These are phyloP conservation scores for Synchiropus splendidus DNA, from an alignment of 2,113 vertebrate species.

Conservation along the genomic window DNA sequence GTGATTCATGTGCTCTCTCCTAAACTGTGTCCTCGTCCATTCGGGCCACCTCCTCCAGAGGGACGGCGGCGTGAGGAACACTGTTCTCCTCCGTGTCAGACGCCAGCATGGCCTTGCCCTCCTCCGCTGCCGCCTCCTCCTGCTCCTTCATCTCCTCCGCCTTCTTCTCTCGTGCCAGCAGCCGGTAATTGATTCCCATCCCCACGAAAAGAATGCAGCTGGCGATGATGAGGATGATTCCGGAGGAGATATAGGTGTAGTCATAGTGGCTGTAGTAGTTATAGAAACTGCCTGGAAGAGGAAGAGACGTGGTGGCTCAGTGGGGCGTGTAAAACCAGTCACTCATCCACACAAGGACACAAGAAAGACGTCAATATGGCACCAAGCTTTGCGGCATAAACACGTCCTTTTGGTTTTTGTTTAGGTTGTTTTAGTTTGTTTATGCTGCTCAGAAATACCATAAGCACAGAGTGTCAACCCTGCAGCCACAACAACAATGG, in stretches of 20 bases:
- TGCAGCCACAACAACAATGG: too few species aligned
- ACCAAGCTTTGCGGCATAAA: too few species aligned
- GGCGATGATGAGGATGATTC: conserved; percentile 73
- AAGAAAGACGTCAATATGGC: too few species aligned
- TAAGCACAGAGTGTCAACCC: too few species aligned
- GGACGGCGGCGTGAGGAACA: conserved; percentile 26
- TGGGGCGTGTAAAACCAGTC: too few species aligned
- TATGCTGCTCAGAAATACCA: too few species aligned
- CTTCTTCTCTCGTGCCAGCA: conserved; percentile 74
- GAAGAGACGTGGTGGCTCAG: too few species aligned
- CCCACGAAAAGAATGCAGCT: conserved; percentile 83
- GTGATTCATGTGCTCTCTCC: conserved; percentile 10
- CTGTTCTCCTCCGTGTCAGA: conserved; percentile 5
- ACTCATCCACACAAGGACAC: too few species aligned
- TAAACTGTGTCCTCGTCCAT: conserved; percentile 59
- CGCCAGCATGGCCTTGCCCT: conserved; percentile 46
- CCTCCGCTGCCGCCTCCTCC: conserved; percentile 66
- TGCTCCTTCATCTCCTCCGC: conserved; percentile 52
- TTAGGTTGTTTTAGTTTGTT: too few species aligned
- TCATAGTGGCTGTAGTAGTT: conserved; percentile 77
- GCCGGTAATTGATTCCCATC: conserved; percentile 89
- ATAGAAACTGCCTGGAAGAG: conserved; percentile 72
- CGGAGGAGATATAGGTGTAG: conserved; percentile 86
- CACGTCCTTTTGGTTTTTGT: too few species aligned
- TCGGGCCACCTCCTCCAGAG: conserved; percentile 52